phyloP scores from a whole-genome alignment of 2,113 vertebrate species.

The Colossoma macropomum region DNA sequence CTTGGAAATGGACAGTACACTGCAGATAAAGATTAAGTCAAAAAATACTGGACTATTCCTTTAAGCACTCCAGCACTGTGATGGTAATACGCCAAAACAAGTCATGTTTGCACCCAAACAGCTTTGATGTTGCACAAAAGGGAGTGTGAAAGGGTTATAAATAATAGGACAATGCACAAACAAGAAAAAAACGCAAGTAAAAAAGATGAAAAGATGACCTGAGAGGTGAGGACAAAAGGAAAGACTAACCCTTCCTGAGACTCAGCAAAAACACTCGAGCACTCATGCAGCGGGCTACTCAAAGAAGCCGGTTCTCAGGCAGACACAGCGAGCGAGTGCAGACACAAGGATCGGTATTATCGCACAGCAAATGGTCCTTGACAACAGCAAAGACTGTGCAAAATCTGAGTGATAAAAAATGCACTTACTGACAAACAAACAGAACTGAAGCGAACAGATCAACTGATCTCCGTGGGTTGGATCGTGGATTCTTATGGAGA shows the following conservation, averaged over 20 bases:
- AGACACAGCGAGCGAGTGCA: background rate
- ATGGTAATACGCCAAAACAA: background rate
- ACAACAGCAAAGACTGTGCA: background rate
- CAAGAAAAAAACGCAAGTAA: background rate
- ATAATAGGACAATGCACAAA: constrained; percentile 20
- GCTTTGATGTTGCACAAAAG: constrained; percentile 18
- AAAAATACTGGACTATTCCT: too few species aligned
- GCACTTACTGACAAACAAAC: background rate
- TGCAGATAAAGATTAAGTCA: too few species aligned
- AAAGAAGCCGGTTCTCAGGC: background rate
- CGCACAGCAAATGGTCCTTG: background rate
- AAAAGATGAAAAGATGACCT: constrained; percentile 46
- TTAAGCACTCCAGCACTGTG: background rate
- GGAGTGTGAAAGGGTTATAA: background rate
- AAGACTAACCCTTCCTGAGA: constrained; percentile 30
- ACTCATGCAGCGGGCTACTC: background rate
- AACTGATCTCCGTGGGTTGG: background rate
- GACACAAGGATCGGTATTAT: background rate
- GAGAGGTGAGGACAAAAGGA: constrained; percentile 28
- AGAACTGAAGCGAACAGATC: background rate
- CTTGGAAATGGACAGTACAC: too few species aligned
- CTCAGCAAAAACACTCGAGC: constrained; percentile 8
- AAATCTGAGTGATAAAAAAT: background rate
- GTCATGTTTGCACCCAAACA: background rate
- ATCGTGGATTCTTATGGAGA: background rate